Evolutionary conservation across 2,888 invertebrate species (phyloP).

Genomic region (Melolontha melolontha): DNA sequence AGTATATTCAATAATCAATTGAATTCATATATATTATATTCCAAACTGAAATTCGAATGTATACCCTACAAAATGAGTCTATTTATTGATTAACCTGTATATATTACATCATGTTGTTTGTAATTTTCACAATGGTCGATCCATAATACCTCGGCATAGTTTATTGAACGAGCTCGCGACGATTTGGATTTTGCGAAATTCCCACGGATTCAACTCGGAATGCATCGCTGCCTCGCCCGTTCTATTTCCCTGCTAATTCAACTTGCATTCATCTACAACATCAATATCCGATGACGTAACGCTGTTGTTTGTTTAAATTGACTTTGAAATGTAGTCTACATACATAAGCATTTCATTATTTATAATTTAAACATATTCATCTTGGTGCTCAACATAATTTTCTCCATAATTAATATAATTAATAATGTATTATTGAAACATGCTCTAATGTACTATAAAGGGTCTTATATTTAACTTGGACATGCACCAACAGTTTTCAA

Average conservation of each 20-base stretch:
- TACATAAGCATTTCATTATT: constrained; percentile 3
- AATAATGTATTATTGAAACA: not conserved
- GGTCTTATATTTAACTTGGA: too few relatives aligned
- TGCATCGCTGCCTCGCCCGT: constrained; percentile 35
- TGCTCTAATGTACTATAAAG: too few relatives aligned
- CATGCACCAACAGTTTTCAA: too few relatives aligned
- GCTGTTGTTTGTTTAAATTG: constrained; percentile 24
- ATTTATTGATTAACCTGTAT: constrained; percentile 11
- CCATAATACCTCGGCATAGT: constrained; percentile 21
- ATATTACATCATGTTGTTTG: constrained; percentile 12
- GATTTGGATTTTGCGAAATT: constrained; percentile 22
- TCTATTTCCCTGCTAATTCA: constrained; percentile 36
- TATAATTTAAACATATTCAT: constrained; percentile 4
- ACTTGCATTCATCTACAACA: constrained; percentile 33
- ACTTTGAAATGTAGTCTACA: constrained; percentile 16
- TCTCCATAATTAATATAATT: not conserved
- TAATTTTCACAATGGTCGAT: constrained; percentile 24
- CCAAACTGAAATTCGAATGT: too few relatives aligned
- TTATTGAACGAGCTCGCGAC: constrained; percentile 13
- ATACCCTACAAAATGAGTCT: too few relatives aligned
- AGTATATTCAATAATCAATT: too few relatives aligned
- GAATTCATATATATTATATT: too few relatives aligned
- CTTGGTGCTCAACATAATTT: not conserved
- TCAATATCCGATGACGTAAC: constrained; percentile 28
- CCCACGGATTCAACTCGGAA: constrained; percentile 29